phyloP scores from a whole-genome alignment of 2,113 vertebrate genomes.

The Columba livia region DNA sequence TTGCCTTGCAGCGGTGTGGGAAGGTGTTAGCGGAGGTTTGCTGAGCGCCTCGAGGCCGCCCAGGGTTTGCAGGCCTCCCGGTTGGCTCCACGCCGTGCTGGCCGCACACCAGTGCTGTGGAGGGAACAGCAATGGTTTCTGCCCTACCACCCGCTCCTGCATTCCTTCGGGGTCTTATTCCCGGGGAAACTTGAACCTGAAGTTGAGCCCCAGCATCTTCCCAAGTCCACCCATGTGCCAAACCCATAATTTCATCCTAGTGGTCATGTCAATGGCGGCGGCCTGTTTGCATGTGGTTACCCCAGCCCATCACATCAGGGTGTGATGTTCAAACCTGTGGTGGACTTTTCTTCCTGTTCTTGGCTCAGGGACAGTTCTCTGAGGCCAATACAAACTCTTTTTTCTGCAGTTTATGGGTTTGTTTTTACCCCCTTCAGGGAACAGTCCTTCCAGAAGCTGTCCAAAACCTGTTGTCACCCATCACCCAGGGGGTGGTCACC shows the following conservation, averaged over 20 bases:
- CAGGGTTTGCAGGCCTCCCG: neutral
- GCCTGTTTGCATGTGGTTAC: neutral
- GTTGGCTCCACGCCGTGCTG: neutral
- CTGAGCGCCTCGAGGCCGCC: neutral
- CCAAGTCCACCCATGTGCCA: neutral
- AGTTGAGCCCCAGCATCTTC: neutral
- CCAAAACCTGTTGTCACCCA: neutral
- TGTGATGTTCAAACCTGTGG: neutral
- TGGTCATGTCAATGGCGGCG: neutral
- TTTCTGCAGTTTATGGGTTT: neutral
- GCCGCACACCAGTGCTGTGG: rapidly evolving
- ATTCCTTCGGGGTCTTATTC: neutral
- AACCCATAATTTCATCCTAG: neutral
- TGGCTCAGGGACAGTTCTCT: neutral
- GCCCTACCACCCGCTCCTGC: neutral
- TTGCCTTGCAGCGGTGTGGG: neutral
- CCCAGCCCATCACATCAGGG: neutral
- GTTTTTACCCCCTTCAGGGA: neutral
- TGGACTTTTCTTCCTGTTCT: neutral
- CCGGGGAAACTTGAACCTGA: neutral
- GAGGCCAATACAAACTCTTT: neutral
- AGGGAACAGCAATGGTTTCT: neutral
- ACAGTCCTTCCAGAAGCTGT: neutral
- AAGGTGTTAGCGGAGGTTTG: neutral
- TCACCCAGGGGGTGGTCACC: neutral